phyloP scores from a whole-genome alignment of 2,113 vertebrate species.

The Campylomormyrus tamandua region DNA sequence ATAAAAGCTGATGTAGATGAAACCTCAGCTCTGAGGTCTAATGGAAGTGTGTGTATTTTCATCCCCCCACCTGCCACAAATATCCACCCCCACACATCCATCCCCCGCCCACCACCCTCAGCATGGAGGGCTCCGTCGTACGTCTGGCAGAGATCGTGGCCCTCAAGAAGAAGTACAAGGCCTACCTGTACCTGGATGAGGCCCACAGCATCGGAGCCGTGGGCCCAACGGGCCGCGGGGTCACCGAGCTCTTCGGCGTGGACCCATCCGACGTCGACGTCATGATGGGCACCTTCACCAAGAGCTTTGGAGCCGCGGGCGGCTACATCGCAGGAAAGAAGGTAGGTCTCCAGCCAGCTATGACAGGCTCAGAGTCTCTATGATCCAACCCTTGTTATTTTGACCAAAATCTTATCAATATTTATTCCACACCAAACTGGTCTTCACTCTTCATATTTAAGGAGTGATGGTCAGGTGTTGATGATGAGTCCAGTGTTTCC shows the following conservation, averaged over 20 bases:
- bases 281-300: slow-evolving; percentile 90
- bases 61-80: slow-evolving; percentile 9
- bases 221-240: slow-evolving; percentile 71
- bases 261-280: slow-evolving; percentile 74
- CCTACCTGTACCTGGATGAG: slow-evolving; percentile 87
- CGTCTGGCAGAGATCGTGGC: slow-evolving; percentile 75
- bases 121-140: slow-evolving; percentile 89
- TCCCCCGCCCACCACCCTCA: slow-evolving; percentile 38
- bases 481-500: neutral
- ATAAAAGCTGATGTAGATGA: slow-evolving; percentile 26
- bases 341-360: slow-evolving; percentile 48
- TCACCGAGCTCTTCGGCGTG: slow-evolving; percentile 75
- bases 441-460: neutral
- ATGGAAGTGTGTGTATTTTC: neutral
- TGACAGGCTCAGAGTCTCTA: neutral
- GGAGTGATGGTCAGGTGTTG: neutral
- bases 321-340: slow-evolving; percentile 88
- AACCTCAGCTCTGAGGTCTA: neutral
- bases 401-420: neutral
- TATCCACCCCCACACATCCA: neutral
- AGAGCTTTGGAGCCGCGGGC: slow-evolving; percentile 82
- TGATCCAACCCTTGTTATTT: neutral
- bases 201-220: slow-evolving; percentile 85
- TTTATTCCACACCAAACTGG: neutral
- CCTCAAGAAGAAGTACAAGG: slow-evolving; percentile 91